Evolutionary conservation across 2,888 invertebrate genomes (phyloP), one percentile per base, ranked within the genome.

Genomic region (Tachina lurida): DNA sequence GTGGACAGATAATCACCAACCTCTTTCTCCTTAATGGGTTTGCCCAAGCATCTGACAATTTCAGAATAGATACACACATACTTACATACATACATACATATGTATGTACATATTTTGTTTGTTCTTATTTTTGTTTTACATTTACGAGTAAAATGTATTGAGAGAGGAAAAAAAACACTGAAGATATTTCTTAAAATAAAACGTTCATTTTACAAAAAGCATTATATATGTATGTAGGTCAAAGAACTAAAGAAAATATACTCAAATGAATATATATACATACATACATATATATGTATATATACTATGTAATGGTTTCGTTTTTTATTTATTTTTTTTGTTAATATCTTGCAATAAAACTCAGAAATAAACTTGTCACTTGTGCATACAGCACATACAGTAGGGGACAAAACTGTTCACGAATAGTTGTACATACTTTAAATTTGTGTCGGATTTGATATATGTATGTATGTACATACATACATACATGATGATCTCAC

Each of bases 11-110:
- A 7, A 31, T 31, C 31, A 31, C 31, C 75, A 49, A 43, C 67
- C 52, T 68, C 43, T 68, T 81, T n/a, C 39, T 63, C 45, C 62
- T 62, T 62, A 62, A n/a, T 45, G 74, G 67, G 31, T 60, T 68
- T 81, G 74, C 22, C 75, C 62, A 75, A 81, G 74, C 75, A 62
- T 81, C 54, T 70, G 81, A 81, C 75, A 81, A 70, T 75, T 81
- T 70, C 31, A 31, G 31, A 31, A 31, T 31, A 31, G n/a, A n/a
- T n/a, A n/a, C n/a, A n/a, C n/a, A n/a, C n/a, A n/a, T n/a, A n/a
- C n/a, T n/a, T n/a, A n/a, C n/a, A n/a, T n/a, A n/a, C n/a, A n/a
- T n/a, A n/a, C 4, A 31, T 31, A 3, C 31, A 22, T 31, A 4
- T 31, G 4, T 31, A 31, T 4, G 4, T 17, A 56, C 45, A 39